A percentile compares a stretch with the other conserved stretches of the same genome.
phyloP scores from a whole-genome alignment of 1,140 invertebrate genomes.

The Tetramorium parvispinum region DNA sequence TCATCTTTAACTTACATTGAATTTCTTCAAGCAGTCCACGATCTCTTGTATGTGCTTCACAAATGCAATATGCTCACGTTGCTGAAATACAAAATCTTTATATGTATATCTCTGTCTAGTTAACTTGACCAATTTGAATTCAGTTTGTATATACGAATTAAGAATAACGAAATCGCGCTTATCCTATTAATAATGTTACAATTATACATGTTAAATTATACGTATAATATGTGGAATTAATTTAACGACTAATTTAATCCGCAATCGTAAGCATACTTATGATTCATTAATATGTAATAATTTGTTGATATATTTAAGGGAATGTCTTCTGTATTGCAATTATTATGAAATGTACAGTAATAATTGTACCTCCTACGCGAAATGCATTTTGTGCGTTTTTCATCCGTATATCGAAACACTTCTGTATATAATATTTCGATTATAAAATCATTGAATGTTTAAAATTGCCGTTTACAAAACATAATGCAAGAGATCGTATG shows the following conservation, averaged over 20 bases:
- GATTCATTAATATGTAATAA: background rate
- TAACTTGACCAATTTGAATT: too few relatives aligned
- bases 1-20: conserved; percentile 99
- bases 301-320: background rate
- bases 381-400: background rate
- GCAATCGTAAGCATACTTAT: background rate
- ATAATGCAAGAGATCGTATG: background rate
- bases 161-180: background rate
- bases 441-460: background rate
- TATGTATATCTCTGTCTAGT: too few relatives aligned
- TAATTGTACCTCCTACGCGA: background rate
- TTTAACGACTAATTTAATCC: background rate
- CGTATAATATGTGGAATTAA: background rate
- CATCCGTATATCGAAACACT: background rate
- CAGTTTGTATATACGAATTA: background rate
- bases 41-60: conserved; percentile 99
- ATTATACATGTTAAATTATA: background rate
- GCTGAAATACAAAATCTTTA: conserved; percentile 88
- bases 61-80: conserved; percentile 99
- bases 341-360: background rate
- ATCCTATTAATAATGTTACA: background rate
- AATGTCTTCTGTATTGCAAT: background rate
- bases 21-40: conserved; percentile 99
- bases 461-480: background rate
- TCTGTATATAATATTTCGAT: background rate